Evolutionary conservation across 2,113 vertebrate species (phyloP), one percentile per base, ranked within the genome.

Genomic region (Castor canadensis): DNA sequence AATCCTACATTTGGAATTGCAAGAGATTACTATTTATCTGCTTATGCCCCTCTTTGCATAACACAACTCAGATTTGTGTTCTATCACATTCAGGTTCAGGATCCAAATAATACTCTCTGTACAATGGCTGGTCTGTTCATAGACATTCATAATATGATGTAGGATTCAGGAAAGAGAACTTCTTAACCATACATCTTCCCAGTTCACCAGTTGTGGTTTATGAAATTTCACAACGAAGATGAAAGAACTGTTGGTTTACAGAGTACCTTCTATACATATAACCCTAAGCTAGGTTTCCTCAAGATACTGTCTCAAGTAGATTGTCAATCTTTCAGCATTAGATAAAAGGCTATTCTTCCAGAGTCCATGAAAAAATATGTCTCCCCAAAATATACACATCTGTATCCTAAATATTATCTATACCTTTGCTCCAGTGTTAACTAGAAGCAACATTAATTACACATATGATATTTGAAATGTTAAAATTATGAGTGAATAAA

Each of bases 271-370:
- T 26, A 83, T 5, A 64, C 11, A 2, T 49, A 30, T 71, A 69
- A 32, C 10, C 28, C 66, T 77, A 83, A 79, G 2, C 8, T 20
- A 56, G 38, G 4, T 77, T 11, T 80, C 43, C 64, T 85, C 9
- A 95, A 96, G 93, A 77, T 77, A 58, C 19, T 81, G 43, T 93
- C 28, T 89, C 52, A 56, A 56, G 75, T 91, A 76, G 30, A 60
- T 26, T 87, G 22, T 35, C 30, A 79, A 40, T 67, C 32, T 7
- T 69, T 87, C 9, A 24, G 9, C 40, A 62, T 9, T 66, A 35
- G 35, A 45, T 15, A 71, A 81, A 81, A 88, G 17, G 3, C 71
- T 38, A 72, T 79, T 87, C 20, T 94, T 95, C 43, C 49, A 91
- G 67, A 91, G 13, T 22, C 12, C 3, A 15, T 19, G 43, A 83